phyloP scores from a whole-genome alignment of 2,888 invertebrate genomes.

The Chorisops tibialis region DNA sequence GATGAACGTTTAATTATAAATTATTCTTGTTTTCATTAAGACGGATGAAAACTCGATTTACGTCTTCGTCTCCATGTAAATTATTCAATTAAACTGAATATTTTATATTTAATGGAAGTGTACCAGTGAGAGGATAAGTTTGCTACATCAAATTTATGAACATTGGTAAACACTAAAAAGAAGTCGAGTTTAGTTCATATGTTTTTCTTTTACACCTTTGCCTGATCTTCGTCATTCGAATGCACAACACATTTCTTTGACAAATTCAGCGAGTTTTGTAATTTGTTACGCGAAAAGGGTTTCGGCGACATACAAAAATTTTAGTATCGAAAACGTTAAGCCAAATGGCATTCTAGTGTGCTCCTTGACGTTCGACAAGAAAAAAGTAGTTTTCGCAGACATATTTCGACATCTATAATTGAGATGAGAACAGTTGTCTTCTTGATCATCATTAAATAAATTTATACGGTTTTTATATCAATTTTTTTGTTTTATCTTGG shows the following conservation, averaged over 20 bases:
- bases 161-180: no score
- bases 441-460: slow-evolving; percentile 21
- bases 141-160: no score
- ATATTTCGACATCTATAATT: slow-evolving; percentile 25
- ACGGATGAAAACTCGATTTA: no score
- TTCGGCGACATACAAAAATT: neutral
- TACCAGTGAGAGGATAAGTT: no score
- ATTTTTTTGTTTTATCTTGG: no score
- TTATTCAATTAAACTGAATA: no score
- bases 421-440: slow-evolving; percentile 25
- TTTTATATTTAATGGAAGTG: no score
- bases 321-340: neutral
- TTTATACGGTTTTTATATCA: slow-evolving; percentile 23
- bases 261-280: slow-evolving; percentile 22
- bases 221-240: slow-evolving; percentile 2
- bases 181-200: no score
- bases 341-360: neutral
- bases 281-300: slow-evolving; percentile 7
- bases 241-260: slow-evolving; percentile 23
- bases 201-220: neutral
- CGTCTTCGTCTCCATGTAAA: no score
- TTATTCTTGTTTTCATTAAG: no score
- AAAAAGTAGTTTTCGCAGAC: neutral
- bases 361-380: no score
- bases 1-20: no score